These are phyloP conservation scores for Macrotus californicus DNA, from an alignment of 2,113 vertebrate species.

Conservation along the genomic window DNA sequence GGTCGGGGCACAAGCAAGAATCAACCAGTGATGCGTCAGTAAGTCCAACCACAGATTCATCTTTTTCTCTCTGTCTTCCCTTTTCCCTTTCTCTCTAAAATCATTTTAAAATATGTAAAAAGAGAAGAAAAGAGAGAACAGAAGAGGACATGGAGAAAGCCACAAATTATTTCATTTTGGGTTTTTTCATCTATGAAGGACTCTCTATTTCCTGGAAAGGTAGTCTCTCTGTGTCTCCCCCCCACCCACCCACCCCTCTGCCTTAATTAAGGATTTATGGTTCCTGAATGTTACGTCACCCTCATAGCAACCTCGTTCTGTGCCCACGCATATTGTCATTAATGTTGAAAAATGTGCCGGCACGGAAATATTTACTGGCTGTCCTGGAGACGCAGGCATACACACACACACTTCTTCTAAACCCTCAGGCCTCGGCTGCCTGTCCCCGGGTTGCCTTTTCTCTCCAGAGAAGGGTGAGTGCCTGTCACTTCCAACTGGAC, in stretches of 20 bases:
- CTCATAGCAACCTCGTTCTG: background rate
- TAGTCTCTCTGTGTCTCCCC: background rate
- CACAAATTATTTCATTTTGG: background rate
- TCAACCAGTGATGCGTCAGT: too few species aligned
- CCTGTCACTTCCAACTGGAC: background rate
- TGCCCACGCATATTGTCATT: background rate
- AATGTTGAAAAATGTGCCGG: background rate
- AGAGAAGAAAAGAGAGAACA: too few species aligned
- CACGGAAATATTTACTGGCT: background rate
- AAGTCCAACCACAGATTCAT: too few species aligned
- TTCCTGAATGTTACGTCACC: background rate
- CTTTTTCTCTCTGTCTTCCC: too few species aligned
- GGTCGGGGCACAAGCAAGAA: too few species aligned
- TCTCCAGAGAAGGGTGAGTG: background rate
- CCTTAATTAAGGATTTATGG: background rate
- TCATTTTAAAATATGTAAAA: too few species aligned
- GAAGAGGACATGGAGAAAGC: fast-evolving
- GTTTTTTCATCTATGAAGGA: background rate
- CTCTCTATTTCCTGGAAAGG: background rate
- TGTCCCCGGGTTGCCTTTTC: background rate
- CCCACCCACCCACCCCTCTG: background rate
- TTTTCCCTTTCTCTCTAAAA: too few species aligned
- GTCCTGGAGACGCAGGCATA: background rate
- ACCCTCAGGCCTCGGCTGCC: background rate
- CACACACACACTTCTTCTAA: background rate